A percentile compares a stretch with the other conserved stretches of the same genome.
These are phyloP conservation scores for Phthorimaea operculella DNA, from an alignment of 1,140 invertebrate genomes.

Conservation along the genomic window DNA sequence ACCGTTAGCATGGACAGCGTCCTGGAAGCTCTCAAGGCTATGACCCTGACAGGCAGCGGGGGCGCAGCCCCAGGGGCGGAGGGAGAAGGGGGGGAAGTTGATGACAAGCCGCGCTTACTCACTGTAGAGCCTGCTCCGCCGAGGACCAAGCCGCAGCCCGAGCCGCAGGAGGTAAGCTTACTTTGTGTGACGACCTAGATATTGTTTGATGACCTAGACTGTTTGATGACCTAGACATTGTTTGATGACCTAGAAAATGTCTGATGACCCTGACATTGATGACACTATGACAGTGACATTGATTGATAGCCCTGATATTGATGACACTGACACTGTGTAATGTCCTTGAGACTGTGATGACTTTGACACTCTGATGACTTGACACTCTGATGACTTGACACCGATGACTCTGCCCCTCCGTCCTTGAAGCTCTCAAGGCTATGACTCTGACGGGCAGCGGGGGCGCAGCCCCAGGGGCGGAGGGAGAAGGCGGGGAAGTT, in stretches of 20 bases:
- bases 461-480: constrained; percentile 2
- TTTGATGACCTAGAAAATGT: too few species aligned
- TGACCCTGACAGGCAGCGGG: constrained; percentile 41
- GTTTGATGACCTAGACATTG: too few species aligned
- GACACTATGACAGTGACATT: too few species aligned
- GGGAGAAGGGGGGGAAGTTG: too few species aligned
- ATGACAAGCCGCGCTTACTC: constrained; percentile 42
- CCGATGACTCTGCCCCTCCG: constrained; percentile 5
- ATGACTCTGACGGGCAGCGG: constrained; percentile 44
- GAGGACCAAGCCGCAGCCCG: constrained; percentile 9
- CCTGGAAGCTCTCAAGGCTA: constrained; percentile 35
- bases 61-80: constrained; percentile 19
- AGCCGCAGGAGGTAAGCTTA: constrained; percentile 4
- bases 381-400: too few species aligned
- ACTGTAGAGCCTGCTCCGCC: constrained; percentile 48
- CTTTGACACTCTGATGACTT: too few species aligned
- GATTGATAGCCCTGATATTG: too few species aligned
- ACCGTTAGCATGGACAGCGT: constrained; percentile 40
- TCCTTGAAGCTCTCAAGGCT: constrained; percentile 37
- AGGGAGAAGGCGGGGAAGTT: constrained; percentile 13
- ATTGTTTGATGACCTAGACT: too few species aligned
- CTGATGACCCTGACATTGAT: too few species aligned
- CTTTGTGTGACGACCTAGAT: too few species aligned
- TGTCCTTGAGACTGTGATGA: too few species aligned
- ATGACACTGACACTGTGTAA: too few species aligned